Percentiles rank a stretch among this genome's conserved stretches.
These are phyloP conservation scores for Ceratina calcarata DNA, from an alignment of 1,140 invertebrate genomes.

Conservation along the genomic window DNA sequence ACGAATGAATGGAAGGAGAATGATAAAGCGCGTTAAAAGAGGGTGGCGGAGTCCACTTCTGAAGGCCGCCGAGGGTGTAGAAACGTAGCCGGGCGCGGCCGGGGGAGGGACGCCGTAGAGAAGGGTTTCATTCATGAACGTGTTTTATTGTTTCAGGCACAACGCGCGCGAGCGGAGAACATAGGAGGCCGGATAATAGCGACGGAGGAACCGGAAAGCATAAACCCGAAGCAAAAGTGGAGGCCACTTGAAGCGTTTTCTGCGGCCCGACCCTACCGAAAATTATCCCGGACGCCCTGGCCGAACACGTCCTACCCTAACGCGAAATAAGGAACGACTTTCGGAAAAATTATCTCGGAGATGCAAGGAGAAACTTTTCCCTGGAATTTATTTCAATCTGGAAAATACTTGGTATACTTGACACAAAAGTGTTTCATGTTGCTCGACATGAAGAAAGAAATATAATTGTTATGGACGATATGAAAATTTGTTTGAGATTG, in stretches of 20 bases:
- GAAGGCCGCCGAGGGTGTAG: constrained; percentile 52
- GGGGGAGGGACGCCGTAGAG: constrained; percentile 41
- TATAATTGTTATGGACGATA: neutral
- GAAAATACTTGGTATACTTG: neutral
- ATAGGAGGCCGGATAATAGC: constrained; percentile 72
- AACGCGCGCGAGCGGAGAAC: constrained; percentile 64
- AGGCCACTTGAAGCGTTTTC: constrained; percentile 67
- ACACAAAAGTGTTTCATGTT: neutral
- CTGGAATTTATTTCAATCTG: neutral
- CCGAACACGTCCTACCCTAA: constrained; percentile 41
- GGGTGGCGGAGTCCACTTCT: constrained; percentile 52
- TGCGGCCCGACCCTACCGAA: constrained; percentile 60
- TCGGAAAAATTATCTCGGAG: neutral
- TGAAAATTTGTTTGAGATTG: neutral
- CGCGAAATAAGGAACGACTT: constrained; percentile 30
- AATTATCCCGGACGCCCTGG: constrained; percentile 62
- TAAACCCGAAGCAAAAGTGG: constrained; percentile 72
- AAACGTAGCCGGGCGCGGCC: constrained; percentile 46
- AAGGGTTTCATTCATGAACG: constrained; percentile 75
- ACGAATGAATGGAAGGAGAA: constrained; percentile 69
- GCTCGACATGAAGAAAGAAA: too few relatives aligned
- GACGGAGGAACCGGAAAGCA: constrained; percentile 76
- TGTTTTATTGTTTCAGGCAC: constrained; percentile 76
- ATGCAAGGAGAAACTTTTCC: neutral
- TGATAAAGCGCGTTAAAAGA: constrained; percentile 72